Base-by-base conservation (phyloP, 2,888 invertebrate genomes). In the Sylvicola cinctus region DNA sequence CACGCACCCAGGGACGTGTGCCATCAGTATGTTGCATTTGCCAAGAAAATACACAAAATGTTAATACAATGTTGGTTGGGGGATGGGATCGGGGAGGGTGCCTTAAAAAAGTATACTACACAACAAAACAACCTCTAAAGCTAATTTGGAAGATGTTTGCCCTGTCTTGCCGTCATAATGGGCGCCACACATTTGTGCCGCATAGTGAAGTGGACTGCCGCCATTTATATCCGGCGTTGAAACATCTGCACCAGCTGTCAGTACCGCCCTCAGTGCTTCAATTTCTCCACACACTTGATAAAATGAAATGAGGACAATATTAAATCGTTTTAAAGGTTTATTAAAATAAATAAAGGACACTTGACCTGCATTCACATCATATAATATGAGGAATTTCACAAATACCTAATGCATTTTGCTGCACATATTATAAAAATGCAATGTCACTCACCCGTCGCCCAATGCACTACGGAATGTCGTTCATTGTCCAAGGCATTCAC, bases 381-480 rank as follows among this genome's bases (percentile, higher is more conserved):
- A n/a, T n/a, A n/a, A n/a, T n/a, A n/a, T n/a, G n/a, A n/a, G n/a
- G n/a, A n/a, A n/a, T n/a, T n/a, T n/a, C n/a, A n/a, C n/a, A n/a
- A n/a, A n/a, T n/a, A n/a, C n/a, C n/a, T n/a, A n/a, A n/a, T n/a
- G n/a, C n/a, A n/a, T n/a, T n/a, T n/a, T n/a, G n/a, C n/a, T n/a
- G n/a, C n/a, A n/a, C n/a, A n/a, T n/a, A n/a, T n/a, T n/a, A n/a
- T n/a, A n/a, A n/a, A n/a, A n/a, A n/a, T n/a, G n/a, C n/a, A n/a
- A n/a, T n/a, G n/a, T n/a, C n/a, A n/a, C n/a, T n/a, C 54, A 91
- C 93, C 95, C 42, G 93, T 90, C 13, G 96, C 93, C 96, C 96
- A 98, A 56, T 98, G 96, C 8, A 95, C 79, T 31, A 87, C 81
- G 3, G 91, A 87, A 55, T 96, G 96, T 39, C 83, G 79, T 53